These are phyloP conservation scores for Crotophaga sulcirostris DNA, from an alignment of 2,113 vertebrate genomes.

Conservation along the genomic window DNA sequence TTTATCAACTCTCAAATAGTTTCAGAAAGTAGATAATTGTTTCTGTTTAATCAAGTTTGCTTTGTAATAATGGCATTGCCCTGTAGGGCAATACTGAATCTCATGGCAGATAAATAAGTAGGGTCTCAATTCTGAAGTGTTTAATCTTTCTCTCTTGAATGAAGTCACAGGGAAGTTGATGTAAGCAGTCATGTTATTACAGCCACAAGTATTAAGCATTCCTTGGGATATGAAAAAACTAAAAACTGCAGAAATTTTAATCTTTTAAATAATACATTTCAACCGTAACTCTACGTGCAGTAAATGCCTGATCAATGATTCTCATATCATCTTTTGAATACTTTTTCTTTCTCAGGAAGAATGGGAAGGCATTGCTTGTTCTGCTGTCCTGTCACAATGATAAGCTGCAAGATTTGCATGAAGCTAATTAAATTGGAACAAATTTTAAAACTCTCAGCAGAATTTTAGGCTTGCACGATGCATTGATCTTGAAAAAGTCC, in stretches of 20 bases:
- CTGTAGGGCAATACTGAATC: not conserved
- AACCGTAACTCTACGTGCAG: not conserved
- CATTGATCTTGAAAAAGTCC: not conserved
- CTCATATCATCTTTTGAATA: not conserved
- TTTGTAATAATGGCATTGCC: not conserved
- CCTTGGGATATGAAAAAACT: not conserved
- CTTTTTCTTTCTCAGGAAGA: not conserved
- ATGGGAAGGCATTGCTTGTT: not conserved
- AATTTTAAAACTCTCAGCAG: not conserved
- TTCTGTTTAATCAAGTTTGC: not conserved
- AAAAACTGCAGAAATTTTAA: not conserved
- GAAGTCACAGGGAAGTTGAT: not conserved
- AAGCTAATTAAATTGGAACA: not conserved
- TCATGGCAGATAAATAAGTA: not conserved
- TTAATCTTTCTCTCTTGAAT: not conserved
- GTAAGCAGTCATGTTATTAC: not conserved
- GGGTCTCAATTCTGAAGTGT: not conserved
- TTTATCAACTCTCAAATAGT: constrained; percentile 14
- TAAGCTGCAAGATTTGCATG: not conserved
- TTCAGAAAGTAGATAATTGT: not conserved
- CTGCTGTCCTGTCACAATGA: not conserved
- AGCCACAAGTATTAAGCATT: not conserved
- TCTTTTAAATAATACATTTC: not conserved
- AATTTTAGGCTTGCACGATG: not conserved
- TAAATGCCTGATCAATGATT: not conserved